Evolutionary conservation across 2,888 invertebrate species (phyloP), one percentile per base, ranked within the genome.

Genomic region (Hirtodrosophila cameraria): DNA sequence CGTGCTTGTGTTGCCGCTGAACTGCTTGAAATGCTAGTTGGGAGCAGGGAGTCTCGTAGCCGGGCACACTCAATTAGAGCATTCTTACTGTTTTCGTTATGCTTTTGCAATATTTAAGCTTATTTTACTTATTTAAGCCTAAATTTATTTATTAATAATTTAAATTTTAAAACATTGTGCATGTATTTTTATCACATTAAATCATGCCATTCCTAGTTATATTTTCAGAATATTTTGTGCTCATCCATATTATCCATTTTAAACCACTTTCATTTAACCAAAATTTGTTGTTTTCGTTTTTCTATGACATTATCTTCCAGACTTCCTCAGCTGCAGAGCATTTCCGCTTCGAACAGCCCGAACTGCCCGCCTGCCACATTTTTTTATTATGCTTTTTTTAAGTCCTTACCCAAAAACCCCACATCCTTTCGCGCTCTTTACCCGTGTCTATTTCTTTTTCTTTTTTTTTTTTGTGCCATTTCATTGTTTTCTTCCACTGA

Each of bases 401-500:
- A 20, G 7, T 36, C 16, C 31, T 31, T 30, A 12, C 9, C 7
- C 11, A 50, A 58, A n/a, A 39, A 33, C 25, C 54, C 52, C 41
- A 42, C 31, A 45, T 30, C 42, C 55, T 43, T 67, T 60, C 36
- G 25, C 27, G 1, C 13, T 13, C 2, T 20, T 45, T 16, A 11
- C 23, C 28, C 11, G 15, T 33, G 33, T 38, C 48, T 30, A 12
- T 43, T 49, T 63, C 64, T 50, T 38, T 53, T 58, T 53, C 1
- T 49, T 59, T 41, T 50, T 48, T 49, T 49, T 43, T 52, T 53
- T 58, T 58, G 45, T 38, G 64, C 55, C 64, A 48, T 59, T 69
- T 67, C 64, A 65, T 72, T 81, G 78, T 78, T 69, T 62, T 57
- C 59, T 61, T 41, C 45, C 49, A 62, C 53, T 43, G 46, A 18